Percentiles rank a stretch among this genome's conserved stretches.
Evolutionary conservation across 2,113 vertebrate species (phyloP).

Genomic region (Columba livia): DNA sequence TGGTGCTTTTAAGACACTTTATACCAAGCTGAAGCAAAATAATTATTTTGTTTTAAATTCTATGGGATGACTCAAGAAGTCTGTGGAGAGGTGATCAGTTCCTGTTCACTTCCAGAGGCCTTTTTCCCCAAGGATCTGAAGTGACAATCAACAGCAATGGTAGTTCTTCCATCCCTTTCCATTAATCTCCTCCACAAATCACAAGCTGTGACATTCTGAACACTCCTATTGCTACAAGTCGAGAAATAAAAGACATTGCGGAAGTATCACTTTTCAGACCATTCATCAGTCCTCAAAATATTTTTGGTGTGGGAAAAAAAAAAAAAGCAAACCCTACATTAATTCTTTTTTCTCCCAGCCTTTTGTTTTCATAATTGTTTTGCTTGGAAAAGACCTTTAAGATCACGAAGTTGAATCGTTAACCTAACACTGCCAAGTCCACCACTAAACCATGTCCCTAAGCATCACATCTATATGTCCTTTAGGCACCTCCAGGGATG

Average conservation of each 20-base stretch:
- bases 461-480: no score
- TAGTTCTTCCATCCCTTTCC: not conserved
- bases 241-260: not conserved
- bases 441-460: no score
- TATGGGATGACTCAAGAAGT: not conserved
- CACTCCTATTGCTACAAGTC: not conserved
- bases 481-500: no score
- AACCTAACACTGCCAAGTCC: no score
- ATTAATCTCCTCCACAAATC: not conserved
- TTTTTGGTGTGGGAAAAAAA: not conserved
- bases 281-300: not conserved
- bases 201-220: not conserved
- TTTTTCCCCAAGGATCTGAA: not conserved
- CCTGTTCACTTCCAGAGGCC: not conserved
- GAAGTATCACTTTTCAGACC: not conserved
- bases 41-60: not conserved
- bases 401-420: no score
- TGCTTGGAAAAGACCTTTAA: no score
- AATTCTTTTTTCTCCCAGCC: not conserved
- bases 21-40: not conserved
- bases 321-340: rapidly evolving
- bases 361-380: not conserved
- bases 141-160: not conserved
- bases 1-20: not conserved
- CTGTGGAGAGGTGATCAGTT: not conserved